Conservation (phyloP, 1,140 invertebrate genomes). For the Bombus polaris region DNA sequence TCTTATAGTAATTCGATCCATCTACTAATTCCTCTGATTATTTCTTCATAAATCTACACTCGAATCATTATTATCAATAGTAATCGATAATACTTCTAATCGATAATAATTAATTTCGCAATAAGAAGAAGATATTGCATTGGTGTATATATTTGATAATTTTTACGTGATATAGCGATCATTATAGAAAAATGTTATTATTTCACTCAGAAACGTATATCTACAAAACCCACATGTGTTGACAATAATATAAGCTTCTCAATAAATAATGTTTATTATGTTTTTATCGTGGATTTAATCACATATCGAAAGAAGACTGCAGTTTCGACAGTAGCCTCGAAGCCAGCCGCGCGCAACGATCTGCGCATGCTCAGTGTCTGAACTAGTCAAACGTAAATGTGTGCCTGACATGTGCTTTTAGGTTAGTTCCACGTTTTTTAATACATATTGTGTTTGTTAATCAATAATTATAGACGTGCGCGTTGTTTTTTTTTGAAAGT, state of each 20-base stretch:
- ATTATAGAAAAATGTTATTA: no score
- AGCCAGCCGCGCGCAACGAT: neutral
- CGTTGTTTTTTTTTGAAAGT: neutral
- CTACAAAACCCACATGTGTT: neutral
- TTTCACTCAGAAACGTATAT: neutral
- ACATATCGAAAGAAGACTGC: no score
- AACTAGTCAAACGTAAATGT: neutral
- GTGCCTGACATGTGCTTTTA: constrained; percentile 24
- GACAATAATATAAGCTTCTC: no score
- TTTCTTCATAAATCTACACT: constrained; percentile 11
- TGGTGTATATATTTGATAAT: neutral
- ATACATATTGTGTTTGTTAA: neutral
- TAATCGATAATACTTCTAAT: constrained; percentile 4
- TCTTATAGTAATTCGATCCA: neutral
- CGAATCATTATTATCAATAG: neutral
- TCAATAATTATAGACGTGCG: neutral
- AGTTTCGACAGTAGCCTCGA: constrained; percentile 3
- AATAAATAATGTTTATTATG: neutral
- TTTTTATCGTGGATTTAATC: neutral
- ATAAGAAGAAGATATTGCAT: neutral
- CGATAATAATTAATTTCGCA: neutral
- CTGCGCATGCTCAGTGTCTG: constrained; percentile 10
- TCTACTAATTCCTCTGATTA: neutral
- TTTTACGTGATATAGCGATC: neutral
- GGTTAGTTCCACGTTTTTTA: neutral